Conservation (phyloP, 2,797 vertebrate species). For the Moxostoma hubbsi region DNA sequence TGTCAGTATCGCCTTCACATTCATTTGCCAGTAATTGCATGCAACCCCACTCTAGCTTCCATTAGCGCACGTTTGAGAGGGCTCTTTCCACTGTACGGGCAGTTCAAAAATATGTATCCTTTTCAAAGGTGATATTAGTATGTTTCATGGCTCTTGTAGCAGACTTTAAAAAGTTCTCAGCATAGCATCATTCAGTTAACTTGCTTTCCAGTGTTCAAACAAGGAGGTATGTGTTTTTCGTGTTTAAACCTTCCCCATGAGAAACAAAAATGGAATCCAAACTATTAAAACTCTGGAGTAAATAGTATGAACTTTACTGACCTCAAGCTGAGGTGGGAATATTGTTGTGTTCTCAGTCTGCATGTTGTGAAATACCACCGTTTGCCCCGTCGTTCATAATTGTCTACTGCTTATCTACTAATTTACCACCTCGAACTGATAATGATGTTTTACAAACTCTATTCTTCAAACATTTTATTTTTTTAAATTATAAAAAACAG, state of each 20-base stretch:
- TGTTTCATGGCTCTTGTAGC: conserved; percentile 64
- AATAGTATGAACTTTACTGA: conserved; percentile 70
- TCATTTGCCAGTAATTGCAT: conserved; percentile 71
- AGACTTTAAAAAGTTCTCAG: conserved; percentile 63
- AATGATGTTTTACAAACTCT: not conserved
- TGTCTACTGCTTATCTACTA: conserved; percentile 51
- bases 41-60: conserved; percentile 64
- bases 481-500: no score
- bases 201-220: conserved; percentile 67
- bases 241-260: conserved; percentile 64
- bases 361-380: conserved; percentile 61
- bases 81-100: conserved; percentile 47
- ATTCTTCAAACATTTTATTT: not conserved
- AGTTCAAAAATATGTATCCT: conserved; percentile 51
- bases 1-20: conserved; percentile 69
- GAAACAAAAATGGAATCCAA: conserved; percentile 68
- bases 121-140: conserved; percentile 57
- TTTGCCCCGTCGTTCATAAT: conserved; percentile 57
- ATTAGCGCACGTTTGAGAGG: conserved; percentile 64
- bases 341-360: conserved; percentile 66
- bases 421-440: conserved; percentile 61
- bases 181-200: conserved; percentile 68
- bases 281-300: conserved; percentile 63
- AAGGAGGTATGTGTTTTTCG: conserved; percentile 64
- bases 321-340: conserved; percentile 69